Percentiles rank a stretch among this genome's conserved stretches.
These are phyloP conservation scores for Notoglanidium macrostoma DNA, from an alignment of 2,797 vertebrate genomes.

Conservation along the genomic window DNA sequence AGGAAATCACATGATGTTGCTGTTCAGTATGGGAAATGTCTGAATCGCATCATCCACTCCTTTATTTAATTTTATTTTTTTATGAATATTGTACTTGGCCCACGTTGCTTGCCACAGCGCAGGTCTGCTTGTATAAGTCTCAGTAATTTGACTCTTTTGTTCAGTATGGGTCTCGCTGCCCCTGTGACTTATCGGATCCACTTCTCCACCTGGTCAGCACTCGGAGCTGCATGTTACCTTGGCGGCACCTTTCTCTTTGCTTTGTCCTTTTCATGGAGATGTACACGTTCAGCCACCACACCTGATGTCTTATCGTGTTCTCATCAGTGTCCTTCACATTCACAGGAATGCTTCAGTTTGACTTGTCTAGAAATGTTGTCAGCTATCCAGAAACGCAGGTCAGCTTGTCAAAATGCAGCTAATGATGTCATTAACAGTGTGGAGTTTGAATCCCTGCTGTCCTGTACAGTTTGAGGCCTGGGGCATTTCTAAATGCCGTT, in stretches of 20 bases:
- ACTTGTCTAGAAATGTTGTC: background rate
- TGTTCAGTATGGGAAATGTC: background rate
- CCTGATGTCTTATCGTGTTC: background rate
- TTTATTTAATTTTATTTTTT: background rate
- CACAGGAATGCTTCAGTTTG: background rate
- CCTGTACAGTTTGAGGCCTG: background rate
- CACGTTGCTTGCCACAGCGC: slow-evolving; percentile 9
- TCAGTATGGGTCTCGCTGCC: background rate
- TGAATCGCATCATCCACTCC: background rate
- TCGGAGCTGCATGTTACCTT: background rate
- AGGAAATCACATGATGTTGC: background rate
- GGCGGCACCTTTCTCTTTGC: background rate
- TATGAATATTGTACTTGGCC: slow-evolving; percentile 49
- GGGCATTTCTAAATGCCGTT: background rate
- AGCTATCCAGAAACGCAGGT: background rate
- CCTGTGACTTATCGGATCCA: background rate
- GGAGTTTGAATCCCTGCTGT: background rate
- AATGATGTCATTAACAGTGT: background rate
- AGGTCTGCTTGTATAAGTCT: background rate
- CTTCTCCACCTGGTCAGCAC: background rate
- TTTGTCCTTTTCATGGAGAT: background rate
- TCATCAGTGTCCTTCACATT: background rate
- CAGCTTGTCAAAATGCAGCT: background rate
- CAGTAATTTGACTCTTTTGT: slow-evolving; percentile 12
- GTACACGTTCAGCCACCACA: background rate